A percentile compares a stretch with the other conserved stretches of the same genome.
phyloP scores from a whole-genome alignment of 2,113 vertebrate species.

The Enhydra lutris region DNA sequence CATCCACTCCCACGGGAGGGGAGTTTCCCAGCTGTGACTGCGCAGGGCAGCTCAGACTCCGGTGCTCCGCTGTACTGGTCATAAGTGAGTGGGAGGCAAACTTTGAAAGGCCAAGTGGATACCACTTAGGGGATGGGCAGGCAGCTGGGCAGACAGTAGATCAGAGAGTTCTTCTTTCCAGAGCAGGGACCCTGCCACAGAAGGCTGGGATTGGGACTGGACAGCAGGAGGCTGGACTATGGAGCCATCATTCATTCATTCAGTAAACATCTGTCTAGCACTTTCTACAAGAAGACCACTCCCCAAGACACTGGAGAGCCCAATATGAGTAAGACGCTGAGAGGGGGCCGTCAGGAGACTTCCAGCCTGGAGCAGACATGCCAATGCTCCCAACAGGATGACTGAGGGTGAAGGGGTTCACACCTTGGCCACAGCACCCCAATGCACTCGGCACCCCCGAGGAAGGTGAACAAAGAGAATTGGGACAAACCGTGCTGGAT shows the following conservation, averaged over 20 bases:
- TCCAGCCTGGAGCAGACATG: rapidly evolving
- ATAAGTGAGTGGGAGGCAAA: background rate
- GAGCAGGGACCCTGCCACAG: too few relatives aligned
- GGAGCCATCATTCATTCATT: background rate
- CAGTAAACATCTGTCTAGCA: background rate
- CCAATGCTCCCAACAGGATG: background rate
- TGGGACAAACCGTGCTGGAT: background rate
- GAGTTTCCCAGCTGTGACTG: too few relatives aligned
- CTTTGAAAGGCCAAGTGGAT: background rate
- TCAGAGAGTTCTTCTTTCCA: background rate
- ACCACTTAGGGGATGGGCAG: rapidly evolving
- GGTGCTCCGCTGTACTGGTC: too few relatives aligned
- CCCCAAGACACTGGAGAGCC: background rate
- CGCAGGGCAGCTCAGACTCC: background rate
- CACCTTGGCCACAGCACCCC: background rate
- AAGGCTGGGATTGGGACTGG: background rate
- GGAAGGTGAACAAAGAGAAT: background rate
- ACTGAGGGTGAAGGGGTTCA: background rate
- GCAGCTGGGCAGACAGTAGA: background rate
- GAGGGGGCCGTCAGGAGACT: background rate
- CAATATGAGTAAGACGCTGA: background rate
- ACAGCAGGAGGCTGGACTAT: background rate
- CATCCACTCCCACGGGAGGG: too few relatives aligned
- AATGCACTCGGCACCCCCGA: background rate
- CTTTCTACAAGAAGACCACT: background rate